Base-by-base conservation (phyloP, 2,888 invertebrate genomes). In the Serripes groenlandicus region DNA sequence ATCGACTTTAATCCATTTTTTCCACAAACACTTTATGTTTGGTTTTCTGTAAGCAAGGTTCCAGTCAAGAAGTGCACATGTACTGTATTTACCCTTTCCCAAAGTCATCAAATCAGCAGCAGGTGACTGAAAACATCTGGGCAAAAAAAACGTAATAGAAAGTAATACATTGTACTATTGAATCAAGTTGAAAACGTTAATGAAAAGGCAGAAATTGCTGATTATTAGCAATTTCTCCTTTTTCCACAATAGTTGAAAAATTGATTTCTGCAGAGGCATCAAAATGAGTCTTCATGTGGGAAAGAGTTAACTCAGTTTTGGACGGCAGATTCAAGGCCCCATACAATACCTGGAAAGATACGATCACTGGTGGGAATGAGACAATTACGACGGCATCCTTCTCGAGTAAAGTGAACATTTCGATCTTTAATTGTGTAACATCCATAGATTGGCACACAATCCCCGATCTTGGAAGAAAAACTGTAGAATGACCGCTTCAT, bases 391-490 rank as follows among this genome's bases (percentile, higher is more conserved):
- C 66, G 69, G 37, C 84, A 84, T 18, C 78, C 78, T n/a, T 68
- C 34, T 7, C 69, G 56, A 15, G 80, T 80, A 49, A 71, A 80
- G 75, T 80, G 80, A 15, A 81, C 80, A n/a, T 84, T 84, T 21
- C 84, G 54, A 34, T 84, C 84, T 32, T 80, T 84, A 42, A 84
- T 80, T 28, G 84, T 84, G 56, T 84, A 84, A 62, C 84, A 84
- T 26, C 84, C 84, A 30, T 80, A 80, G 15, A 84, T 80, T 34
- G 73, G 70, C 18, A 84, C 80, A 78, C 84, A 84, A 3, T 74
- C 75, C 1, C 71, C 77, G 5, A 75, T 75, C 68, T 84, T 84
- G 4, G 54, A 26, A 9, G 80, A 80, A 49, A 78, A 84, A 26
- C 60, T 80, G 68, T 77, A 84, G 23, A 77, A 84, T 9, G 80